Percentiles rank a stretch among this genome's conserved stretches.
Conservation (phyloP, 2,113 vertebrate species). For the Sisor rabdophorus region DNA sequence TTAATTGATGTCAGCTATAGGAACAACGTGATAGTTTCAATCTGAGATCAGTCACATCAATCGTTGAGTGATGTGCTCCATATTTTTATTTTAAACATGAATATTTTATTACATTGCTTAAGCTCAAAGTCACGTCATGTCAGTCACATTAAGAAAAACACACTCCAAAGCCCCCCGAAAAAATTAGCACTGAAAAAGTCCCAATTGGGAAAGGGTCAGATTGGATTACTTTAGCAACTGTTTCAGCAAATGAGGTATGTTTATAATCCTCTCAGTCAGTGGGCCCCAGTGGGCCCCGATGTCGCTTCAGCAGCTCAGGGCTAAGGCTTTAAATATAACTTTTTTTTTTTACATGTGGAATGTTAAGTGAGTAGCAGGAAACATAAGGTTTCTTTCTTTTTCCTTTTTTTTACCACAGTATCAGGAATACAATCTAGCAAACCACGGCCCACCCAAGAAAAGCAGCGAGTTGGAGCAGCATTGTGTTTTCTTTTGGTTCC, state of each 20-base stretch:
- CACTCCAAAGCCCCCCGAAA: not conserved
- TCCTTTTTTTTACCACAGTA: conserved; percentile 1
- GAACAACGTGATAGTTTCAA: not conserved
- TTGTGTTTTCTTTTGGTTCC: conserved; percentile 23
- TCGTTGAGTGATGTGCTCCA: too few relatives aligned
- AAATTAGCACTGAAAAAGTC: conserved; percentile 13
- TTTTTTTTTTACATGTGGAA: not conserved
- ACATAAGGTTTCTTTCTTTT: conserved; percentile 9
- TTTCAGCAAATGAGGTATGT: conserved; percentile 27
- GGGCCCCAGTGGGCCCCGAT: conserved; percentile 4
- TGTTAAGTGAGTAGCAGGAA: conserved; percentile 7
- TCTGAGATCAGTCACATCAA: not conserved
- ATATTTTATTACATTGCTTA: too few relatives aligned
- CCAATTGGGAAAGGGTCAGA: conserved; percentile 23
- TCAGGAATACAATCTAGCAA: conserved; percentile 17
- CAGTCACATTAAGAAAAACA: not conserved
- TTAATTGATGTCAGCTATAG: not conserved
- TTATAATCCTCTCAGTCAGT: conserved; percentile 16
- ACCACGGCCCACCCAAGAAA: conserved; percentile 18
- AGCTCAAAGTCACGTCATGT: not conserved
- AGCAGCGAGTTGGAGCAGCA: not conserved
- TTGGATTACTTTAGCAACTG: conserved; percentile 19
- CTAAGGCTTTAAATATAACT: conserved; percentile 13
- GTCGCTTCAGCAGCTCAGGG: conserved; percentile 1
- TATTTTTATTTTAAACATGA: too few relatives aligned